These are phyloP conservation scores for Drosophila bunnanda DNA, from an alignment of 2,888 invertebrate genomes.

Conservation along the genomic window DNA sequence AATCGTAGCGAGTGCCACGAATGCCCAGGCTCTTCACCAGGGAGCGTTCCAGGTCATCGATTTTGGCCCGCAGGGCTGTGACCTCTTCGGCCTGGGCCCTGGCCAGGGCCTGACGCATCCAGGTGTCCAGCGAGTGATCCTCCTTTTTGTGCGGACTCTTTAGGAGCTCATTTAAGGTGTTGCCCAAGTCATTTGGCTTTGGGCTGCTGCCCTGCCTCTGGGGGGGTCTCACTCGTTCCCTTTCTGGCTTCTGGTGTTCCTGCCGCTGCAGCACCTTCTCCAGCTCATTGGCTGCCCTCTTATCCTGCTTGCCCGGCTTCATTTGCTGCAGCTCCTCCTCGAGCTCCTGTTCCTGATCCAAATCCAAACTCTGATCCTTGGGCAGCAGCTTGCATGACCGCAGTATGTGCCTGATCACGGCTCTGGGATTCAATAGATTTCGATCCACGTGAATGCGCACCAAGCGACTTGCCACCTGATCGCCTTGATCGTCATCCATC, in stretches of 20 bases:
- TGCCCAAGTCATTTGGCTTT: slow-evolving; percentile 84
- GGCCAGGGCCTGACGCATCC: slow-evolving; percentile 89
- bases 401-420: slow-evolving; percentile 89
- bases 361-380: neutral
- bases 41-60: slow-evolving; percentile 84
- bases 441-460: slow-evolving; percentile 89
- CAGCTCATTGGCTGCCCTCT: slow-evolving; percentile 4
- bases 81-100: slow-evolving; percentile 88
- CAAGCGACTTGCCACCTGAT: slow-evolving; percentile 81
- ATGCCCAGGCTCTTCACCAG: slow-evolving; percentile 85
- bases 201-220: neutral
- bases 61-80: slow-evolving; percentile 90
- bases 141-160: slow-evolving; percentile 86
- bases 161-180: slow-evolving; percentile 88
- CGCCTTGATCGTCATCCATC: neutral
- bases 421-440: slow-evolving; percentile 88
- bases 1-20: slow-evolving; percentile 89
- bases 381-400: slow-evolving; percentile 93
- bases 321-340: no score
- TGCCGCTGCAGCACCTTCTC: slow-evolving; percentile 6
- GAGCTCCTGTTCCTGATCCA: neutral
- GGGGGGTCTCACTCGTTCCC: slow-evolving; percentile 6
- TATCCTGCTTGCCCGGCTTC: neutral
- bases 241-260: neutral
- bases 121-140: slow-evolving; percentile 84